Base-by-base conservation (phyloP, 1,140 invertebrate genomes). In the Teleogryllus occipitalis region DNA sequence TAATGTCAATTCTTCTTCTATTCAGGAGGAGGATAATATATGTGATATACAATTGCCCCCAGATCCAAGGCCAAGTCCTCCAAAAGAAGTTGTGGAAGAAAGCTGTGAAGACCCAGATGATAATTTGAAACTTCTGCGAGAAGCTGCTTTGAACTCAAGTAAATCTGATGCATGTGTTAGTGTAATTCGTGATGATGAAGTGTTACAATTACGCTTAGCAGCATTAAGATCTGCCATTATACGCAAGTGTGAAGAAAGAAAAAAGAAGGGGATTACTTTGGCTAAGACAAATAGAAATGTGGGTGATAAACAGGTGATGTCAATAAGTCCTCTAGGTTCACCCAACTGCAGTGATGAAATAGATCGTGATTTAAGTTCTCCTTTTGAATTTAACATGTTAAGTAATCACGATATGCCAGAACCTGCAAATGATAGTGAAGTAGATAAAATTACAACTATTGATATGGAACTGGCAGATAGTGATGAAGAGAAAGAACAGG, bases 241-340 rank as follows among this genome's bases (percentile, higher is more conserved):
- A n/a, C 47, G 48, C 14, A 77, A 77, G 48, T 48, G 47, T 49
- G 15, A 77, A 49, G 76, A 47, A 21, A 77, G 76, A 48, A 77
- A 77, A 77, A 47, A 77, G 76, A 46, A 47, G 4, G 76, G 76
- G 7, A 21, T 77, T 48, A 77, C 76, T 49, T 77, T 77, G 48
- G 48, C 54, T 65, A 65, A 65, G 54, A 65, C 10, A 65, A 18
- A 65, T 65, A 65, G 18, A 65, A 65, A 65, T 65, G 18, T 18
- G 10, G 54, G 18, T 14, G 54, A 65, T 3, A 65, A 65, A 65
- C 54, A 65, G 54, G 54, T 65, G 18, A 14, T 65, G 54, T 65
- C 54, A 65, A 65, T 65, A 65, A 65, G 54, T 65, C 54, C 54
- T 18, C 7, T 65, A 65, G 18, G 54, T 65, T 65, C 54, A 14